Conservation (phyloP, 2,113 vertebrate genomes). For the Limnothrissa miodon region DNA sequence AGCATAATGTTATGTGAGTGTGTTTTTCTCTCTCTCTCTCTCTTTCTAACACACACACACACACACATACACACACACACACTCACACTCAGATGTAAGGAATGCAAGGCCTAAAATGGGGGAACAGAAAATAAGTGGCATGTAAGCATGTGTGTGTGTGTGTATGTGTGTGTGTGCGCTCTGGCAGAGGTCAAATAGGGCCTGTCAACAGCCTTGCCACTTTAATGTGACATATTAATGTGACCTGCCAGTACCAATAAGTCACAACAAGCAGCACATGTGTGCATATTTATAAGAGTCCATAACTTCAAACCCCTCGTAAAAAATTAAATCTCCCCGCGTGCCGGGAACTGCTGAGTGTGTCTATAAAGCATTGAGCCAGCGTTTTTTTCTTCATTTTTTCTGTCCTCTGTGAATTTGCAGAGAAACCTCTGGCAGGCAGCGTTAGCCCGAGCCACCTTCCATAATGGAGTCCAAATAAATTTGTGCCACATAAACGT, state of each 20-base stretch:
- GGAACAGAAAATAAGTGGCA: slow-evolving; percentile 17
- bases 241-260: slow-evolving; percentile 65
- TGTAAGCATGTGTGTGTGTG: slow-evolving; percentile 19
- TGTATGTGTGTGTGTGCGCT: slow-evolving; percentile 33
- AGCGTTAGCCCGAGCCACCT: background rate
- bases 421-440: background rate
- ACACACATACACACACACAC: too few species aligned
- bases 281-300: slow-evolving; percentile 66
- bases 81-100: too few species aligned
- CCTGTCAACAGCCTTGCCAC: slow-evolving; percentile 64
- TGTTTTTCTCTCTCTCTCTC: background rate
- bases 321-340: slow-evolving; percentile 59
- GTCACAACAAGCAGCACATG: slow-evolving; percentile 64
- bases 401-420: slow-evolving; percentile 31
- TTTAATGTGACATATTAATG: slow-evolving; percentile 74
- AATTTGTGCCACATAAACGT: slow-evolving; percentile 18
- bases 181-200: slow-evolving; percentile 62
- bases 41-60: too few species aligned
- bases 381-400: slow-evolving; percentile 41
- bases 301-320: slow-evolving; percentile 63
- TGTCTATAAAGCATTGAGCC: slow-evolving; percentile 52
- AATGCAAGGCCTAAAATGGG: background rate
- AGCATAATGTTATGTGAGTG: background rate
- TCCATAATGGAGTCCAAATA: slow-evolving; percentile 13
- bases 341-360: slow-evolving; percentile 57